A percentile compares a stretch with the other conserved stretches of the same genome.
phyloP scores from a whole-genome alignment of 2,888 invertebrate species.

The Cepaea hortensis region DNA sequence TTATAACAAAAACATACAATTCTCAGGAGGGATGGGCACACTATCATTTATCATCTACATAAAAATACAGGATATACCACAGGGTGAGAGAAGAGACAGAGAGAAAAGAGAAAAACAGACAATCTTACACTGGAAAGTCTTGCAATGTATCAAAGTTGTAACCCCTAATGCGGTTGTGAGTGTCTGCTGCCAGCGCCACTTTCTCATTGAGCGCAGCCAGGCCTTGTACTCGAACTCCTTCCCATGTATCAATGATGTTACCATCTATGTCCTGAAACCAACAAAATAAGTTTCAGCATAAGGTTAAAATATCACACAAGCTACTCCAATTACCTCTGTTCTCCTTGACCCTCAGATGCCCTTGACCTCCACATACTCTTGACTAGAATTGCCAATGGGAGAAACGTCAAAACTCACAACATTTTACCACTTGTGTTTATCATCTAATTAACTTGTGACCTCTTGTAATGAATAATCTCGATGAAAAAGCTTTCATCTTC shows the following conservation, averaged over 20 bases:
- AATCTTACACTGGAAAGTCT: conserved; percentile 78
- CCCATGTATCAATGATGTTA: conserved; percentile 94
- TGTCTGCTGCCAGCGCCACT: conserved; percentile 95
- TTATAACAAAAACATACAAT: too few relatives aligned
- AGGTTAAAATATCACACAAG: not conserved
- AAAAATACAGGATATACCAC: not conserved
- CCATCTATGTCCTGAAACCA: conserved; percentile 85
- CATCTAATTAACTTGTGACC: too few relatives aligned
- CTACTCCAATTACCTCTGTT: too few relatives aligned
- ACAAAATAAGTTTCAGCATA: not conserved
- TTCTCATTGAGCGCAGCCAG: conserved; percentile 91
- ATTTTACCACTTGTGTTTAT: too few relatives aligned
- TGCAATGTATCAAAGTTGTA: conserved; percentile 92
- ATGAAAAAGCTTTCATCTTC: too few relatives aligned
- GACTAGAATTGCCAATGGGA: too few relatives aligned
- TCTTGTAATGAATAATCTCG: too few relatives aligned
- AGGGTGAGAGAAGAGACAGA: not conserved
- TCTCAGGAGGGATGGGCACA: too few relatives aligned
- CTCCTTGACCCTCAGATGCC: too few relatives aligned
- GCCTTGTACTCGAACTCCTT: conserved; percentile 97
- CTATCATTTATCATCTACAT: too few relatives aligned
- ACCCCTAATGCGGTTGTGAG: conserved; percentile 93
- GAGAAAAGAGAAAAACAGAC: not conserved
- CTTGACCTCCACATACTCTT: too few relatives aligned
- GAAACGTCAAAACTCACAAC: too few relatives aligned